A percentile compares a stretch with the other conserved stretches of the same genome.
Conservation (phyloP, 2,888 invertebrate genomes). For the Dryobota labecula region DNA sequence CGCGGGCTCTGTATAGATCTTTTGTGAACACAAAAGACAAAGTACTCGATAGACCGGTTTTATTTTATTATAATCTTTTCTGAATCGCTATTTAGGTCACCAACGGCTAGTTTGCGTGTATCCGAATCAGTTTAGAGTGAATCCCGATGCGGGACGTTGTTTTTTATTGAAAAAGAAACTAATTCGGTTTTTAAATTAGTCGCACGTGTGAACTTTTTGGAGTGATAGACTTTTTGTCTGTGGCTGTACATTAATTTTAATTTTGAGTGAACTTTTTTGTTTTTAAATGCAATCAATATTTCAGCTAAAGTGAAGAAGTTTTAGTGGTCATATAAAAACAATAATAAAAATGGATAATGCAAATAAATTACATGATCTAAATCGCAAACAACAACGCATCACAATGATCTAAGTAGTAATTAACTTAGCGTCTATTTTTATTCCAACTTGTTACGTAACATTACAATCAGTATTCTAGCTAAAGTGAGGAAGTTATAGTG, state of each 20-base stretch:
- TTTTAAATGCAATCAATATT: neutral
- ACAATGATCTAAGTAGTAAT: constrained; percentile 13
- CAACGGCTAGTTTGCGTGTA: constrained; percentile 78
- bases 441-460: too few relatives aligned
- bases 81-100: constrained; percentile 84
- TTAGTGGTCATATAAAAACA: neutral
- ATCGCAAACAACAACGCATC: neutral
- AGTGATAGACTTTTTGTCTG: constrained; percentile 14
- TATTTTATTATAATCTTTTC: constrained; percentile 74
- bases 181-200: constrained; percentile 51
- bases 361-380: neutral
- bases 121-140: constrained; percentile 76
- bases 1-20: constrained; percentile 84
- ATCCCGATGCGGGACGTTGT: constrained; percentile 67
- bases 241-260: neutral
- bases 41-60: constrained; percentile 85
- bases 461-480: neutral
- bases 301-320: neutral
- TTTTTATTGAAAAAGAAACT: constrained; percentile 42
- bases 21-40: constrained; percentile 86
- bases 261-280: neutral
- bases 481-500: neutral
- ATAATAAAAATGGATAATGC: neutral
- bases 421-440: neutral
- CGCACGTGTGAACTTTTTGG: neutral